Base-by-base conservation (phyloP, 1,140 invertebrate genomes). In the Sitophilus oryzae region DNA sequence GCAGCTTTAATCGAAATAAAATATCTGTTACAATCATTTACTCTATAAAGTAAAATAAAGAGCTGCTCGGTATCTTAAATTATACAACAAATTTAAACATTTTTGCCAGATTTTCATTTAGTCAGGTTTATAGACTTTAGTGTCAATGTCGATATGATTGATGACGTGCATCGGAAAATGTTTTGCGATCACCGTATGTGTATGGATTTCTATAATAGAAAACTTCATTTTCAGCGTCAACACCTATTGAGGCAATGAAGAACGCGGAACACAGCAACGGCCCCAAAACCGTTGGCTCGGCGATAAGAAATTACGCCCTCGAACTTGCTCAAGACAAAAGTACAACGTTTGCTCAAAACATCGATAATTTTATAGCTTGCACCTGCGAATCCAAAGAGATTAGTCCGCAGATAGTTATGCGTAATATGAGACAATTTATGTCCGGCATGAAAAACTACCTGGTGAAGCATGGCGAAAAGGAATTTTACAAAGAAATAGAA, bases 371-470 rank as follows among this genome's bases (percentile, higher is more conserved):
- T 70, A 93, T 96, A 46, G 82, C 89, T 37, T 96, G 93, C 73
- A 96, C 93, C 0, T 82, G 86, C 59, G 93, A 96, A 64, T 90
- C 90, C 1, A 86, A 86, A 40, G 93, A 96, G 66, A 84, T 80
- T 2, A 91, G 87, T 66, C 91, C 93, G 4, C 85, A 90, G 65
- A 75, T 79, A 35, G 88, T 93, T 10, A 92, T 93, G 85, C 81
- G 91, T 56, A 94, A 94, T 70, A 93, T 95, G 76, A 82, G 94
- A 1, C 94, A 97, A 71, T 97, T 96, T 67, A 94, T 96, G 89
- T 94, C 89, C 14, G 94, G 94, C 36, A 96, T 96, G 82, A 96
- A 96, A 71, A 96, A 97, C 68, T 97, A 96, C 71, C 74, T 96
- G 22, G 87, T 96, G 3, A 96, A 96, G 66, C 90, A 95, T 65